Evolutionary conservation across 2,113 vertebrate species (phyloP), one percentile per base, ranked within the genome.

Genomic region (Podarcis cretensis): DNA sequence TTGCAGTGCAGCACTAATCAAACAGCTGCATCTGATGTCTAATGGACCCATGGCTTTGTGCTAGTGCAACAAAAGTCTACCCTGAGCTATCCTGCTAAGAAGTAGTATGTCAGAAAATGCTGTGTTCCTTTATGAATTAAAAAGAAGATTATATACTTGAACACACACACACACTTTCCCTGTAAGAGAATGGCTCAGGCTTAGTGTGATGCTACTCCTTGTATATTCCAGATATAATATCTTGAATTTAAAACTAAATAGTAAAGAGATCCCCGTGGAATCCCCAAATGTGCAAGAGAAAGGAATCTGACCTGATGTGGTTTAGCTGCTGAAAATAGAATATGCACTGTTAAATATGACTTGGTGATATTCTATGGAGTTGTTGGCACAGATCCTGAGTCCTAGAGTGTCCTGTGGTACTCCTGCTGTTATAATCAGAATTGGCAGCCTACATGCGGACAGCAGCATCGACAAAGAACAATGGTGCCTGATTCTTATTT

Each of bases 401-500:
- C 94, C 92, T 76, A 91, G 86, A 88, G 92, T 0, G 89, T 83
- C 89, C 89, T 90, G 90, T 87, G 88, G 93, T 1, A 9, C 89
- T 92, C 94, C 94, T 0, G 88, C 94, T 96, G 95, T 71, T 95
- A 92, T 90, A 94, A 95, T 94, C 91, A 93, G 94, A 93, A 95
- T 91, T 93, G 94, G 95, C 96, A 92, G 92, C 89, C 94, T 89
- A 91, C 89, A 73, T 18, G 81, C 90, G 83, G 91, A 92, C 93
- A 89, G 90, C 90, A 91, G 86, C 35, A 23, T 90, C 93, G 84
- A 89, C 87, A 89, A 90, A 94, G 92, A 94, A 97, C 96, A 97
- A 96, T 96, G 91, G 93, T 68, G 94, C 89, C 91, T 96, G 94
- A 96, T 95, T 92, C 94, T 85, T 93, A 94, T 95, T 95, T 96